phyloP scores from a whole-genome alignment of 1,140 invertebrate genomes.

The honey bee (Apis mellifera) region DNA sequence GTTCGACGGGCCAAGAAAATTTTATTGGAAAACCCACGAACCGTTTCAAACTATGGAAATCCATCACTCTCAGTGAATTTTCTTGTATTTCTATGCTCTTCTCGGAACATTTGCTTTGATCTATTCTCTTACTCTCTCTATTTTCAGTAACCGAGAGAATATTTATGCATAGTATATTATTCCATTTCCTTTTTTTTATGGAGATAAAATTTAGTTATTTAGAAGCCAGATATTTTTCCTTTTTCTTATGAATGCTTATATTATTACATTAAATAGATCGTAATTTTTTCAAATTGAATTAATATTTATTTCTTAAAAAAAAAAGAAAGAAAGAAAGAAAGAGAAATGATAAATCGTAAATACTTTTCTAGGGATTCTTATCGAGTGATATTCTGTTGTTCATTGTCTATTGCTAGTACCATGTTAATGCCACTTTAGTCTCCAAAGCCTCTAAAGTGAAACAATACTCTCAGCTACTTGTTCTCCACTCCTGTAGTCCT shows the following conservation, averaged over 20 bases:
- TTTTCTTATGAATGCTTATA: neutral
- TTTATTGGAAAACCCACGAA: conserved; percentile 54
- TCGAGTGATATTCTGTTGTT: conserved; percentile 6
- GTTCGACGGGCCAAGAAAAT: conserved; percentile 53
- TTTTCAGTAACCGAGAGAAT: neutral
- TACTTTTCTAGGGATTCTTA: no score
- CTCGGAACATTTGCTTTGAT: conserved; percentile 58
- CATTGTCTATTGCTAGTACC: conserved; percentile 21
- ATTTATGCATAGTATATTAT: conserved; percentile 12
- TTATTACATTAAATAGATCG: neutral
- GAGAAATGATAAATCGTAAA: no score
- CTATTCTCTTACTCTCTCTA: neutral
- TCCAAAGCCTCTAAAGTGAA: conserved; percentile 25
- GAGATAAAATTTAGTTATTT: conserved; percentile 5
- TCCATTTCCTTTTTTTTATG: neutral
- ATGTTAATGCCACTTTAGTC: conserved; percentile 5
- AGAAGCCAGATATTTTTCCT: neutral
- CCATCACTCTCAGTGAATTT: conserved; percentile 41
- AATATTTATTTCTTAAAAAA: neutral
- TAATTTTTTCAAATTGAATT: neutral
- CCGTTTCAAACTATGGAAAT: conserved; percentile 47
- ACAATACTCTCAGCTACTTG: conserved; percentile 27
- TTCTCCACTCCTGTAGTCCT: conserved; percentile 1
- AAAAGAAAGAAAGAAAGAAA: no score
- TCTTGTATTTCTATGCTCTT: conserved; percentile 38